Base-by-base conservation (phyloP, 64 coral and sea anemone genomes). In the Montipora sp. region DNA sequence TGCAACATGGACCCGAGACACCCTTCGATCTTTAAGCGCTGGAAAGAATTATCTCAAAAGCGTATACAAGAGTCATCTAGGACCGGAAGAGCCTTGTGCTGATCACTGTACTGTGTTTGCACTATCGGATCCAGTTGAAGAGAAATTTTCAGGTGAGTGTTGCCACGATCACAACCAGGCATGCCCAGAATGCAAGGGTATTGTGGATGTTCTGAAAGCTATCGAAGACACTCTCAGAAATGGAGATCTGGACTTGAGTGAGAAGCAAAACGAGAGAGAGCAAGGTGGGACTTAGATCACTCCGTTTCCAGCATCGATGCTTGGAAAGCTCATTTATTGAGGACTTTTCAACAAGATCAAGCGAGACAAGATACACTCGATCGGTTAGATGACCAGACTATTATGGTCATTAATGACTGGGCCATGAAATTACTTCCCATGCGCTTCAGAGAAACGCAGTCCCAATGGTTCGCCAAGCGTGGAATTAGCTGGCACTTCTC, bases 41-140 rank as follows among this genome's bases (percentile, higher is more conserved):
- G 87, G 93, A 22, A 94, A 89, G 72, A 48, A 75, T 10, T 94
- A 89, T 94, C 78, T 94, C 10, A 94, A 94, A 83, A 71, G 92
- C 48, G 44, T 36, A 89, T 94, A 89, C 57, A 81, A 93, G 75
- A 93, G 92, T 51, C 92, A 89, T 67, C 63, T 94, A 15, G 92
- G 92, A 58, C 92, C 92, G 47, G 77, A 94, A 19, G 92, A 94
- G 44, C 78, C n/a, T 6, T 94, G 92, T 78, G 77, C 70, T 27
- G 92, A 94, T 89, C 92, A 94, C 36, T 94, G 86, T 21, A 93
- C 77, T 75, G 79, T 55, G 51, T 55, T 55, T 55, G 51, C 51
- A 55, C 51, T 55, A 55, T 55, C 51, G 51, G 51, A 5, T 10
- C 51, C 5, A 55, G 51, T 55, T 55, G 51, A 55, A 55, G 51